Evolutionary conservation across 1,140 invertebrate genomes (phyloP), one percentile per base, ranked within the genome.

Genomic region (Agrilus planipennis): DNA sequence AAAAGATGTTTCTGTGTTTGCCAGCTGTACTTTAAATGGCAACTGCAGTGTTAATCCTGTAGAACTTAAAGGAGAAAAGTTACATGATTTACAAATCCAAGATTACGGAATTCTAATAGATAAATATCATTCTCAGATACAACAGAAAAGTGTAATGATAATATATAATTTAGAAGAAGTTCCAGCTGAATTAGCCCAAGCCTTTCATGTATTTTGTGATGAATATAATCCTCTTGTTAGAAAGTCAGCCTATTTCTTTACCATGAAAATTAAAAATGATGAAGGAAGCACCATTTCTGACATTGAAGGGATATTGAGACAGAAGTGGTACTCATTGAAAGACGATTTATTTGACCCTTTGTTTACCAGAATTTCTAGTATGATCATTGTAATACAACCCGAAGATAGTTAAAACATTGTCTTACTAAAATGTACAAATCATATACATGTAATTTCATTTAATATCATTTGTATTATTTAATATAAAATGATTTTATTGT

Each of bases 161-260:
- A 53, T 72, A 1, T 60, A 61, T 22, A 58, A 69, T 44, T 32
- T 72, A 16, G 61, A 70, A 20, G 46, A 53, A 22, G 42, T 71
- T 3, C 61, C 66, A 4, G 61, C 62, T 9, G 45, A 46, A 6
- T 51, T 66, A 0, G 68, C 68, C 1, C 68, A 68, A 64, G 68
- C 67, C 6, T 71, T 72, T 45, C 69, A 72, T 48, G 64, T 59
- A 39, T 65, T 71, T 38, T 71, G 70, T 50, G 70, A 72, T 53
- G 65, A 68, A 48, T 63, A 61, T 37, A 62, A 62, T 39, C 68
- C 69, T 2, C 39, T 70, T 2, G 65, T 66, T 2, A 55, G 59
- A 21, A 62, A 55, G 39, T 64, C 63, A 45, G 59, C 68, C 16
- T 66, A 69, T 52, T 61, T 72, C 38, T 71, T 71, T 41, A 72